Evolutionary conservation across 2,113 vertebrate species (phyloP), one percentile per base, ranked within the genome.

Genomic region (Salvelinus fontinalis): DNA sequence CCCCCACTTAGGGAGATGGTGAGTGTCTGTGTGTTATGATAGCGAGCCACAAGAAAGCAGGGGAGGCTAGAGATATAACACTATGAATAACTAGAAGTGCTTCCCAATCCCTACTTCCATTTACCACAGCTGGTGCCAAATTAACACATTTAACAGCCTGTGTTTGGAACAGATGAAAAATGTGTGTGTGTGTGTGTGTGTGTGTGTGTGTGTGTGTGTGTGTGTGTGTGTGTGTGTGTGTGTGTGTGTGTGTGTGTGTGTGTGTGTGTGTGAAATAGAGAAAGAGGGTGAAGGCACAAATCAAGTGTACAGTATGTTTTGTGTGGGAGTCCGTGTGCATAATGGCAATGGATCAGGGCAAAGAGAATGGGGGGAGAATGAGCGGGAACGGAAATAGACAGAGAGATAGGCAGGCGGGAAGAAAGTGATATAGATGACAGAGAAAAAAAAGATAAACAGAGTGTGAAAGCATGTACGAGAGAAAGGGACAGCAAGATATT

Each of bases 91-190:
- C 85, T 81, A 84, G 85, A 81, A 89, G 76, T 81, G 81, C 83
- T 88, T 88, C 89, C 54, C 16, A 57, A 44, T 44, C 39, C 87
- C 87, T 83, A 84, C 88, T 90, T 88, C 90, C 88, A 91, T 91
- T 92, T 88, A 86, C 89, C 91, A 92, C 91, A 92, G 91, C 91
- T 91, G 91, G 91, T 89, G 88, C 89, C 90, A 87, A 92, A 92
- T 91, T 91, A 92, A 92, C 89, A 92, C 91, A 90, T 92, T 92
- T 91, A 92, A 86, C 89, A 91, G 89, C 74, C 87, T 88, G 87
- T 89, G 90, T 89, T 91, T 92, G 88, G 89, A 92, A 91, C 87
- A 91, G 91, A 92, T 44, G 91, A 91, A 90, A 88, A 90, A 91
- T n/a, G n/a, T 51, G 24, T 27, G 68, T 48, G 31, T 85, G 20